These are phyloP conservation scores for Deroplatys truncata DNA, from an alignment of 2,888 invertebrate genomes.

Conservation along the genomic window DNA sequence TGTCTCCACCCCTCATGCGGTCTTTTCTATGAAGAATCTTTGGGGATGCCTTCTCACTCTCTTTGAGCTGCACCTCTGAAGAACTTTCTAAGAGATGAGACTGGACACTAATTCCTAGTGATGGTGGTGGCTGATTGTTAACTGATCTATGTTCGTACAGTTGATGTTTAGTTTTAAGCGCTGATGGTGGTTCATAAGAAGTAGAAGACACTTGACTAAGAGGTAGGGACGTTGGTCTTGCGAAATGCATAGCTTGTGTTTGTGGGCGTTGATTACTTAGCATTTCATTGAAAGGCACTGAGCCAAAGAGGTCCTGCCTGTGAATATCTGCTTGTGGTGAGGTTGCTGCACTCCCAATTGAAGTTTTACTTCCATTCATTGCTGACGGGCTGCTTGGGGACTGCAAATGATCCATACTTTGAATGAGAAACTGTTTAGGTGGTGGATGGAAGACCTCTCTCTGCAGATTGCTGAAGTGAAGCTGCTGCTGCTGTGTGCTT, in stretches of 20 bases:
- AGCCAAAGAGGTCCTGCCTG: conserved; percentile 36
- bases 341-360: neutral
- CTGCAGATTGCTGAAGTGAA: neutral
- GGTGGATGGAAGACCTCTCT: neutral
- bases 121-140: neutral
- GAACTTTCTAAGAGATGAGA: neutral
- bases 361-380: neutral
- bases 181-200: neutral
- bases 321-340: neutral
- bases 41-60: neutral
- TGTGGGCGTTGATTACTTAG: neutral
- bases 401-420: neutral
- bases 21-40: conserved; percentile 32
- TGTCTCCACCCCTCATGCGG: conserved; percentile 42
- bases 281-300: conserved; percentile 35
- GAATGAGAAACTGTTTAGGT: neutral
- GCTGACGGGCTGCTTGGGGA: neutral
- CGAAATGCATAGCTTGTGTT: neutral
- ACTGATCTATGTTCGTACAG: neutral
- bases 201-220: neutral
- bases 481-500: neutral
- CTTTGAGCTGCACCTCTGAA: neutral
- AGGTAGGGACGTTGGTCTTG: conserved; percentile 19
- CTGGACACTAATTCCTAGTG: neutral
- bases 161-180: neutral